Percentiles rank a stretch among this genome's conserved stretches.
These are phyloP conservation scores for Mus musculus DNA, from an alignment of 2,113 vertebrate species.

Conservation along the genomic window DNA sequence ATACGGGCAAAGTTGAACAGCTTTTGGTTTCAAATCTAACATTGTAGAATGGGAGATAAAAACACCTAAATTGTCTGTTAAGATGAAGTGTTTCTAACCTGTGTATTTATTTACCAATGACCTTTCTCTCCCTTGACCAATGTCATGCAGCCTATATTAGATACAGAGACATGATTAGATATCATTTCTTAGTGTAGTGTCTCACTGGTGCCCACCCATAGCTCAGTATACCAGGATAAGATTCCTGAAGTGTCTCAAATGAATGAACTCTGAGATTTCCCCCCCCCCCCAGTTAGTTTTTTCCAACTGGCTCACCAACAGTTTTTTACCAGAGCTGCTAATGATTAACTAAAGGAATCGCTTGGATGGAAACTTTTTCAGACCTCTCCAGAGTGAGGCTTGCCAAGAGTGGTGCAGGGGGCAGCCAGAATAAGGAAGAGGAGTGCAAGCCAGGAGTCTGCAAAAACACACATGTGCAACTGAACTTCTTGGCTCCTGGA, in stretches of 20 bases:
- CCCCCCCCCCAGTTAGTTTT: background rate
- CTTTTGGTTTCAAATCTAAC: background rate
- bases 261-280: background rate
- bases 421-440: slow-evolving; percentile 34
- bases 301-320: background rate
- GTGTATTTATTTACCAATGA: background rate
- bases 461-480: slow-evolving; percentile 36
- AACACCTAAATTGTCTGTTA: background rate
- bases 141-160: background rate
- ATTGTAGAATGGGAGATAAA: slow-evolving; percentile 3
- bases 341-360: slow-evolving; percentile 73
- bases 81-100: background rate
- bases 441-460: slow-evolving; percentile 16
- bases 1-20: background rate
- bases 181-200: background rate
- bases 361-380: slow-evolving; percentile 70
- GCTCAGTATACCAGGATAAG: background rate
- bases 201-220: background rate
- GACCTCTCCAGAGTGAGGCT: background rate
- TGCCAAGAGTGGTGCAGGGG: slow-evolving; percentile 52
- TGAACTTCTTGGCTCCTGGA: slow-evolving; percentile 1
- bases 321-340: slow-evolving; percentile 62
- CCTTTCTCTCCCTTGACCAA: background rate
- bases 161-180: background rate
- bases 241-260: background rate